Percentiles rank a stretch among this genome's conserved stretches.
phyloP scores from a whole-genome alignment of 1,140 invertebrate species.

The Drosophila repletoides region DNA sequence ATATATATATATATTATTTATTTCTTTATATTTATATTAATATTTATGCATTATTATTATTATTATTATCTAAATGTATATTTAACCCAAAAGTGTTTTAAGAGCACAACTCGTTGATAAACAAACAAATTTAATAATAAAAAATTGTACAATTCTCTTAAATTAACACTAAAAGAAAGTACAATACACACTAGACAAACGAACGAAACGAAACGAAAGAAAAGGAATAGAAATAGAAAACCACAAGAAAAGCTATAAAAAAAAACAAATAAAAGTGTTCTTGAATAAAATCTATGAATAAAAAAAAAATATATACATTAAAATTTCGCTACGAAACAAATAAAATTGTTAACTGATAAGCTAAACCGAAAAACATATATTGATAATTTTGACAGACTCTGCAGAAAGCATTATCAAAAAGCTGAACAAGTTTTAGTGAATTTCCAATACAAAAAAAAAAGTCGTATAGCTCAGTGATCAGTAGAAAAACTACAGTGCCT shows the following conservation, averaged over 20 bases:
- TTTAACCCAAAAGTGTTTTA: conserved; percentile 62
- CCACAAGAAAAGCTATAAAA: conserved; percentile 25
- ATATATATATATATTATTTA: not conserved
- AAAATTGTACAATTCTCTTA: conserved; percentile 57
- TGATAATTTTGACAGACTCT: too few relatives aligned
- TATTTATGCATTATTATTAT: too few relatives aligned
- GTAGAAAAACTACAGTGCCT: conserved; percentile 1
- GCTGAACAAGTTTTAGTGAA: not conserved
- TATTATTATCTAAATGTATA: conserved; percentile 1
- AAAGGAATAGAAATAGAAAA: conserved; percentile 4
- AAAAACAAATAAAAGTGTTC: conserved; percentile 53
- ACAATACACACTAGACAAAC: conserved; percentile 55
- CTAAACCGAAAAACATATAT: conserved; percentile 43
- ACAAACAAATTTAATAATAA: conserved; percentile 11
- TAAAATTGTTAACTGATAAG: conserved; percentile 44
- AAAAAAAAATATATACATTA: conserved; percentile 13
- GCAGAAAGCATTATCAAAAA: not conserved
- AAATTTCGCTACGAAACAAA: conserved; percentile 63
- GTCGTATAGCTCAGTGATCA: conserved; percentile 15
- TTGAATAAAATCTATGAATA: conserved; percentile 40
- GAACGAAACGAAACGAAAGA: conserved; percentile 25
- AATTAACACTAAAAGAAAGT: conserved; percentile 37
- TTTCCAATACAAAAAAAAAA: not conserved
- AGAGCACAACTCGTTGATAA: conserved; percentile 66
- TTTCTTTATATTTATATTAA: conserved; percentile 4